These are phyloP conservation scores for Xenopus laevis DNA, from an alignment of 2,113 vertebrate species.

Conservation along the genomic window DNA sequence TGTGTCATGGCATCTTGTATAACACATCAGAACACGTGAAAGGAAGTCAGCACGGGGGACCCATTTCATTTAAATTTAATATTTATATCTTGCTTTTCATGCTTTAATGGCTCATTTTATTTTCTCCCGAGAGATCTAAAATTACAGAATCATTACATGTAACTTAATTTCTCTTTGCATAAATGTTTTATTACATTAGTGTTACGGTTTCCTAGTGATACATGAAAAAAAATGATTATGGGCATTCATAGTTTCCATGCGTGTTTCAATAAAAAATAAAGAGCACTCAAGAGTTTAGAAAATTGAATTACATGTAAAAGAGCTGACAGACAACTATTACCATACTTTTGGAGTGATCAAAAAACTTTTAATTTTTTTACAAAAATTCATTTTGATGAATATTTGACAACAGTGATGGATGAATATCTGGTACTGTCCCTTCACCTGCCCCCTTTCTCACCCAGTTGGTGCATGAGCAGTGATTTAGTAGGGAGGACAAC, in stretches of 20 bases:
- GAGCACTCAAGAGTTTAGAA: no score
- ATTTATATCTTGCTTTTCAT: conserved; percentile 49
- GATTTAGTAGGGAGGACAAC: no score
- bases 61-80: conserved; percentile 43
- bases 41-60: not conserved
- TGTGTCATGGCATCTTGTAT: not conserved
- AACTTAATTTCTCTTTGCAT: conserved; percentile 48
- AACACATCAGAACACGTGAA: not conserved
- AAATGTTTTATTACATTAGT: conserved; percentile 50
- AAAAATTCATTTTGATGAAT: no score
- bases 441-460: no score
- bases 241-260: conserved; percentile 40
- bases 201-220: conserved; percentile 50
- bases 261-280: no score
- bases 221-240: conserved; percentile 36
- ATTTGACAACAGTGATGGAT: no score
- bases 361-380: no score
- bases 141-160: conserved; percentile 52
- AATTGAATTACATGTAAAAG: no score
- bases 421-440: no score
- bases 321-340: no score
- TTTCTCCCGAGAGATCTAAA: conserved; percentile 55
- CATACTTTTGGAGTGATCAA: no score
- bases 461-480: no score
- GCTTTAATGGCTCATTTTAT: conserved; percentile 56